Base-by-base conservation (phyloP, 1,140 invertebrate species). In the Drosophila pachea region DNA sequence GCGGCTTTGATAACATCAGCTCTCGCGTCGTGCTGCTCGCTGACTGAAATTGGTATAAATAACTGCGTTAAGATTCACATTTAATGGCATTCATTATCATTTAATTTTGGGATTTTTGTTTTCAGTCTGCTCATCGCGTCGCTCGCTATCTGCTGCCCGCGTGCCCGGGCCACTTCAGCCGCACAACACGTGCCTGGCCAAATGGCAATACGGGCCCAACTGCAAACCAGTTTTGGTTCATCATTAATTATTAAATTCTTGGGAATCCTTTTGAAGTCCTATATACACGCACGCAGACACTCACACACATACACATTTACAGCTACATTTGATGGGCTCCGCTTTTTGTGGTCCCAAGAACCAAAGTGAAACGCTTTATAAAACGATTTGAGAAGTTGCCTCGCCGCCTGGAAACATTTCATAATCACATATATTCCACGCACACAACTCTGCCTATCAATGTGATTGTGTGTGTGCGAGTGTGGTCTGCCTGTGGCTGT, bases 31-130 rank as follows among this genome's bases (percentile, higher is more conserved):
- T n/a, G n/a, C n/a, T n/a, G n/a, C n/a, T n/a, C 68, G 72, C 69
- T 78, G 60, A 42, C 33, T 40, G 50, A 11, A 67, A 63, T 38
- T 62, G 65, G 50, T 67, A 78, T 75, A 83, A 84, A 84, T 75
- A 83, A 83, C 62, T 73, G 65, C 68, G 58, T 69, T 62, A 65
- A 86, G 74, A 83, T 83, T 65, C 68, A 47, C 61, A 58, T 84
- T 83, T 76, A 83, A 83, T 79, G 79, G 61, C 68, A 76, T 86
- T 63, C 69, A 65, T 83, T 83, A 83, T 84, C 79, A 35, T 40
- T 7, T 16, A 16, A 36, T n/a, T 36, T 35, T 36, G 16, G 32
- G 32, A n/a, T 55, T 59, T 42, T 55, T 60, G 22, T 49, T 73
- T 40, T 60, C 54, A 36, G 16, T 35, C 14, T 7, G 42, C 29